Percentiles rank a stretch among this genome's conserved stretches.
Evolutionary conservation across 2,113 vertebrate species (phyloP).

Genomic region (Tauraco erythrolophus): DNA sequence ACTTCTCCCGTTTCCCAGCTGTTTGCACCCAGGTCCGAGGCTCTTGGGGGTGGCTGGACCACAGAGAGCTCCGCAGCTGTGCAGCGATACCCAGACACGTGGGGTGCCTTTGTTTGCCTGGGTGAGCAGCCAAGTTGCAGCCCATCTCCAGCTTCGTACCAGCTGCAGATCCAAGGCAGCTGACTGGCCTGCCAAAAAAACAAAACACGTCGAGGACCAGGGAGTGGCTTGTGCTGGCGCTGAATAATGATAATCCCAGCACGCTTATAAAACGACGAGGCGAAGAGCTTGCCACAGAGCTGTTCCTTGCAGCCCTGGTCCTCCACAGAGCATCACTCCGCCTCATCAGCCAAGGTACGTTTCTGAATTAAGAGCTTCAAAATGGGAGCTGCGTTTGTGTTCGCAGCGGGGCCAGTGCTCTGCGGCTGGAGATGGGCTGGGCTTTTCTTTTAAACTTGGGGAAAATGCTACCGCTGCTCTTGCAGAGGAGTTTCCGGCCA

Average conservation of each 20-base stretch:
- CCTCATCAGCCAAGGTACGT: background rate
- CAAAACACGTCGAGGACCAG: background rate
- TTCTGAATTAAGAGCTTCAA: background rate
- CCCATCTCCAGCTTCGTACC: slow-evolving; percentile 41
- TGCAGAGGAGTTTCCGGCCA: background rate
- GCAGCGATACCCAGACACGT: background rate
- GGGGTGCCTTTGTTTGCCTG: slow-evolving; percentile 22
- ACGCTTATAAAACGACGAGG: background rate
- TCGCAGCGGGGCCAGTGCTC: rapidly evolving
- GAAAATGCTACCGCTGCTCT: background rate
- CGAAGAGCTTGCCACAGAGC: background rate
- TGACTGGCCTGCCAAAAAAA: slow-evolving; percentile 10
- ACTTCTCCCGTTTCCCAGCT: background rate
- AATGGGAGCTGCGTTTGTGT: background rate
- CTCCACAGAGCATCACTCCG: background rate
- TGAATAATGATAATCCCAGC: slow-evolving; percentile 36
- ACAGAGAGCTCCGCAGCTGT: background rate
- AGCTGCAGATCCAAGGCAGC: slow-evolving; percentile 50
- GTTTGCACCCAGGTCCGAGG: background rate
- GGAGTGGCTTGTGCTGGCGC: slow-evolving; percentile 50
- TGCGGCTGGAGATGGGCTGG: background rate
- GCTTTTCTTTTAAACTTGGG: background rate
- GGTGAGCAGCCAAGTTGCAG: slow-evolving; percentile 43
- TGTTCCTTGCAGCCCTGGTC: background rate
- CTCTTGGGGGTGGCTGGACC: rapidly evolving